Conservation (phyloP, 2,888 invertebrate genomes). For the Gortyna flavago region DNA sequence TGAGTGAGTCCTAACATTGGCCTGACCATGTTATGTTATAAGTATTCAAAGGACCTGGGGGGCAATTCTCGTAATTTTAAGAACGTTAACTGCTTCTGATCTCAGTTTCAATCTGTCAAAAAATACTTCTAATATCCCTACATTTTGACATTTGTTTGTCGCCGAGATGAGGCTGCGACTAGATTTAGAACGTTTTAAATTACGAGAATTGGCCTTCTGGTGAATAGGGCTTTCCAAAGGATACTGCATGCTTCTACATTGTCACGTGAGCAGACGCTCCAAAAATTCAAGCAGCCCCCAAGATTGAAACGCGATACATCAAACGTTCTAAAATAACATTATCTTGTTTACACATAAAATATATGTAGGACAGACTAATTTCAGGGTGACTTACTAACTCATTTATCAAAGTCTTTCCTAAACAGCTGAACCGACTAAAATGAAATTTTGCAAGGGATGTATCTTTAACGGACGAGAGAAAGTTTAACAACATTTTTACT, state of each 20-base stretch:
- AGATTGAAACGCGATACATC: conserved; percentile 17
- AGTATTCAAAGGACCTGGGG: no score
- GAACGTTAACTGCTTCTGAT: no score
- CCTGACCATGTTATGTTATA: neutral
- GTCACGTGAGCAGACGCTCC: neutral
- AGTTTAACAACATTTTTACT: conserved; percentile 45
- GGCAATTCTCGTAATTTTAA: no score
- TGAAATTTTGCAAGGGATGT: conserved; percentile 57
- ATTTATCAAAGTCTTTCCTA: conserved; percentile 60
- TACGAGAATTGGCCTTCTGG: no score
- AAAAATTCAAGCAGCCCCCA: neutral
- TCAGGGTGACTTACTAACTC: conserved; percentile 49
- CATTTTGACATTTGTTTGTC: no score
- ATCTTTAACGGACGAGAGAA: conserved; percentile 41
- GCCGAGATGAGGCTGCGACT: no score
- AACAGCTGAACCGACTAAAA: conserved; percentile 61
- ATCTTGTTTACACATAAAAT: conserved; percentile 17
- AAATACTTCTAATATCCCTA: no score
- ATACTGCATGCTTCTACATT: neutral
- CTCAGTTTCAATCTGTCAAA: no score
- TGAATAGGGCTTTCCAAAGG: neutral
- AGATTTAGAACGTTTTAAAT: no score
- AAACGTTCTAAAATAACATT: conserved; percentile 17
- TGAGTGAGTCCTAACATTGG: neutral
- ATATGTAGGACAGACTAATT: conserved; percentile 45